Conservation (phyloP, 2,797 vertebrate species). For the Peromyscus melanophrys region DNA sequence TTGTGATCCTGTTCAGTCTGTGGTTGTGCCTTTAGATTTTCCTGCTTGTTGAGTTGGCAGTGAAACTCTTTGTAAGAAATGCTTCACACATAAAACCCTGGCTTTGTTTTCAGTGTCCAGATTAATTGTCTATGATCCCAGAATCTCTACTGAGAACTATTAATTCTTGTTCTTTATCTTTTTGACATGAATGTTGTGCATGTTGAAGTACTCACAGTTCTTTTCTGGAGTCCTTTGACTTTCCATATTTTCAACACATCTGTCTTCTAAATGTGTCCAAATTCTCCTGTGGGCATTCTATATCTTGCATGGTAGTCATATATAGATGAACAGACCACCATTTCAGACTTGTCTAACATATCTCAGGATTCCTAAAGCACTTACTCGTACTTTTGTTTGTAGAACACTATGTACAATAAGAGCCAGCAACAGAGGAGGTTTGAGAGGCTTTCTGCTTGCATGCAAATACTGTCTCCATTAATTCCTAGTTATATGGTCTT, state of each 20-base stretch:
- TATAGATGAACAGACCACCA: neutral
- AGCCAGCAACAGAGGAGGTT: neutral
- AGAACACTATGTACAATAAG: neutral
- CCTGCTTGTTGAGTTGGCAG: neutral
- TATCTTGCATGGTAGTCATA: neutral
- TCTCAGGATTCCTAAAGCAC: neutral
- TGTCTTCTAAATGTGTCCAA: neutral
- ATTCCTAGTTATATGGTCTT: neutral
- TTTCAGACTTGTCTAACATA: neutral
- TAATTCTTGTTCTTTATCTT: slow-evolving; percentile 47
- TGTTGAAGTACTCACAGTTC: neutral
- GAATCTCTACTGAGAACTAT: neutral
- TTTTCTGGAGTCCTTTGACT: neutral
- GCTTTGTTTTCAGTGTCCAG: neutral
- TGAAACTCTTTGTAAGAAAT: neutral
- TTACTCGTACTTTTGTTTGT: neutral
- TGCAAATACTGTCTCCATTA: neutral
- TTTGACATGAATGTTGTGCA: neutral
- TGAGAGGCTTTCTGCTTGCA: neutral
- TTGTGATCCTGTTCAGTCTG: neutral
- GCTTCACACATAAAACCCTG: neutral
- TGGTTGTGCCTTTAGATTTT: neutral
- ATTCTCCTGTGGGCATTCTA: neutral
- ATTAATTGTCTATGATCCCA: neutral
- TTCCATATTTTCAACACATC: slow-evolving; percentile 7